Evolutionary conservation across 1,140 invertebrate species (phyloP).

Genomic region (Neodiprion pinetum): DNA sequence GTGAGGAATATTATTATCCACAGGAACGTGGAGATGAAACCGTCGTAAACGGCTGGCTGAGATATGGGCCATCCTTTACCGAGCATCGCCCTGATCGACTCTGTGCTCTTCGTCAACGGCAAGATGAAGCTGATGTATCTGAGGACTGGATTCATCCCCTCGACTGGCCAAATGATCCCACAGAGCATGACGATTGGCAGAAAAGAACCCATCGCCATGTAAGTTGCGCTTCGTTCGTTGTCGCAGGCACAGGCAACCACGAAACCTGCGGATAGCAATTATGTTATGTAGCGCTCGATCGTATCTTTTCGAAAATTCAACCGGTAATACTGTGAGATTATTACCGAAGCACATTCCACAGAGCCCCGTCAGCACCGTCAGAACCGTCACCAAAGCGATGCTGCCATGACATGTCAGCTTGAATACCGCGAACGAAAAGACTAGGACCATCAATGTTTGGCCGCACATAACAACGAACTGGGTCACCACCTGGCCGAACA

Average conservation of each 20-base stretch:
- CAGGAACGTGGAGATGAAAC: constrained; percentile 81
- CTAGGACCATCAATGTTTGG: constrained; percentile 82
- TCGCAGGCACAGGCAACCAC: constrained; percentile 88
- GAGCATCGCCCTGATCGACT: constrained; percentile 85
- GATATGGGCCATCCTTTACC: constrained; percentile 86
- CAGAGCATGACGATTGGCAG: constrained; percentile 91
- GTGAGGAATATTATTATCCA: constrained; percentile 88
- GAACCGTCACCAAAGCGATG: constrained; percentile 74
- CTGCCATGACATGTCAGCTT: constrained; percentile 81
- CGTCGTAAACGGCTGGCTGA: constrained; percentile 81
- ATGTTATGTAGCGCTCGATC: neutral
- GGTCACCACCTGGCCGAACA: constrained; percentile 84
- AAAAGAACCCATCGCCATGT: constrained; percentile 91
- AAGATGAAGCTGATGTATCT: constrained; percentile 80
- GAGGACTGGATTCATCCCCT: constrained; percentile 83
- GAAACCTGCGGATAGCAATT: constrained; percentile 69
- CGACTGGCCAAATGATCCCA: constrained; percentile 85
- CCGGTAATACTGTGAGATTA: constrained; percentile 19
- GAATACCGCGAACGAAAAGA: constrained; percentile 85
- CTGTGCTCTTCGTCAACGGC: constrained; percentile 93
- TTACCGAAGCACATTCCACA: constrained; percentile 94
- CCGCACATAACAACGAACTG: constrained; percentile 89
- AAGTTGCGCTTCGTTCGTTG: constrained; percentile 91
- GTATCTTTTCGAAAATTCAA: neutral
- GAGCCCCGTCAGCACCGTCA: constrained; percentile 84